Evolutionary conservation across 1,140 invertebrate genomes (phyloP).

Genomic region (Atta cephalotes): DNA sequence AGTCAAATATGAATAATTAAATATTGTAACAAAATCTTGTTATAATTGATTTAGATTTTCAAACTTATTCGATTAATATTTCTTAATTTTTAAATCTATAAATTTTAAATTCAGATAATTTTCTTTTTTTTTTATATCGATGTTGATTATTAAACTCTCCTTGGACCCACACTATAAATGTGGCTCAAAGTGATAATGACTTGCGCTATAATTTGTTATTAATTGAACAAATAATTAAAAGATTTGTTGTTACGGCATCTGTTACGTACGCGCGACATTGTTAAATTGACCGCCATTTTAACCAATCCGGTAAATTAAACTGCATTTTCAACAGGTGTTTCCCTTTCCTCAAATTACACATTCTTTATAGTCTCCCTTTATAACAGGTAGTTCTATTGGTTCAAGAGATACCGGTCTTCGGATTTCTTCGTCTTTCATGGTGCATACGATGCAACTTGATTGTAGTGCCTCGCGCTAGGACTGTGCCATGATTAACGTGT

Average conservation of each 20-base stretch:
- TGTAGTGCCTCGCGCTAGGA: slow-evolving; percentile 10
- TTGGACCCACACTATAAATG: neutral
- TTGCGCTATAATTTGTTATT: neutral
- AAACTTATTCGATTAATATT: neutral
- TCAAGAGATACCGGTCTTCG: slow-evolving; percentile 56
- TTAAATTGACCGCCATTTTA: slow-evolving; percentile 17
- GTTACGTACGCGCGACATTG: neutral
- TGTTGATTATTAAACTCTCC: neutral
- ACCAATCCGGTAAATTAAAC: neutral
- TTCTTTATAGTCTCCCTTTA: slow-evolving; percentile 41
- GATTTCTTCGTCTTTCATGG: slow-evolving; percentile 21
- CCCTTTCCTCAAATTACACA: slow-evolving; percentile 42
- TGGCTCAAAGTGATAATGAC: neutral
- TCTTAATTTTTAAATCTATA: neutral
- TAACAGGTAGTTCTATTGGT: slow-evolving; percentile 61
- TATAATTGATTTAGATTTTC: neutral
- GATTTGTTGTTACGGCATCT: neutral
- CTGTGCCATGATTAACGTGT: neutral
- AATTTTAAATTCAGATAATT: neutral
- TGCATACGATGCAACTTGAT: neutral
- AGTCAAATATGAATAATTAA: neutral
- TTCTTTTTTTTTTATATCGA: neutral
- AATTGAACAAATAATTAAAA: neutral
- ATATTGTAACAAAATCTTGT: neutral
- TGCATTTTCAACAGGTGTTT: slow-evolving; percentile 50